A percentile compares a stretch with the other conserved stretches of the same genome.
phyloP scores from a whole-genome alignment of 2,888 invertebrate genomes.

The Meloe dianella region DNA sequence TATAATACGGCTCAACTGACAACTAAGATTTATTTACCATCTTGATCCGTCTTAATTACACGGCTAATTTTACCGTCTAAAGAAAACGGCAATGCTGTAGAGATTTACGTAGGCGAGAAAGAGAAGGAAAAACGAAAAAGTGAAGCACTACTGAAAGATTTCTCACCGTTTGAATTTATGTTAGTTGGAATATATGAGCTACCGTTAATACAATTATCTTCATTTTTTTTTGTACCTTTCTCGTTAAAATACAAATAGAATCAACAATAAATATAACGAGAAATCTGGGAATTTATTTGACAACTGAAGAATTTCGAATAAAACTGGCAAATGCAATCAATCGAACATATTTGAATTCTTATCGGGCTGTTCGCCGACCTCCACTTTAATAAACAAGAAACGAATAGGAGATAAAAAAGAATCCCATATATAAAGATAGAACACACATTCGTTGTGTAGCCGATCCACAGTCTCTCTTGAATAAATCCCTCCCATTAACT shows the following conservation, averaged over 20 bases:
- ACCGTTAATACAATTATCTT: not conserved
- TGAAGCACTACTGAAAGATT: slow-evolving; percentile 7
- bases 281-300: too few relatives aligned
- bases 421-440: not conserved
- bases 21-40: slow-evolving; percentile 47
- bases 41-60: slow-evolving; percentile 52
- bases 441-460: not conserved
- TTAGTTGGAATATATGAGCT: not conserved
- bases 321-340: not conserved
- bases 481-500: slow-evolving; percentile 9
- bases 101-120: not conserved
- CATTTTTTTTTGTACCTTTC: not conserved
- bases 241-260: not conserved
- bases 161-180: not conserved
- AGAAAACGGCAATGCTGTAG: not conserved
- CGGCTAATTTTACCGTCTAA: slow-evolving; percentile 45
- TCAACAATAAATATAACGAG: too few relatives aligned
- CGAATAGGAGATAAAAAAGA: not conserved
- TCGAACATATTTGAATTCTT: not conserved
- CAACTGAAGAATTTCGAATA: not conserved
- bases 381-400: not conserved
- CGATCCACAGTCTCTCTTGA: not conserved
- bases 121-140: not conserved
- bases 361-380: not conserved
- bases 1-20: slow-evolving; percentile 45